Evolutionary conservation across 2,797 vertebrate genomes (phyloP), one percentile per base, ranked within the genome.

Genomic region (Poecilia velifera): DNA sequence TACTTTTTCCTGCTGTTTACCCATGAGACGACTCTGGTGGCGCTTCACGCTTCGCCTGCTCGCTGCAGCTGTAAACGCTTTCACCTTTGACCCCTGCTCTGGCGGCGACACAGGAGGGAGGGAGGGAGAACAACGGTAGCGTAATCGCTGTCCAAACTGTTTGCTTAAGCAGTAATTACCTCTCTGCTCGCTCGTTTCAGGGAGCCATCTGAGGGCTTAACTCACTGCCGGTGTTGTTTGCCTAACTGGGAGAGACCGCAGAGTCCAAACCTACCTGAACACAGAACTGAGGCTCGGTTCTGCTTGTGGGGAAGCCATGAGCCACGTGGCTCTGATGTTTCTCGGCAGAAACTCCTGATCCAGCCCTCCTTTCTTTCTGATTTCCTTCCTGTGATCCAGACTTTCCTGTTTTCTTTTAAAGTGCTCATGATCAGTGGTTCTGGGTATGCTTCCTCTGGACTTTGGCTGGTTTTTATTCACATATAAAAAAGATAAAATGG

Each of bases 1-100:
- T 90, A 87, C 92, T 74, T 84, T 90, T 95, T 95, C 93, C 94
- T 94, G 90, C 89, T 93, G 71, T 95, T 95, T 94, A 92, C 89
- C 82, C 79, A 74, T 53, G 74, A 90, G 87, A 82, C 66, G 39
- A 68, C 80, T 82, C 74, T 51, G 2, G 4, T 80, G 76, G 80
- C 94, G 93, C 94, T 83, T 95, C 94, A 95, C 90, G 86, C 87
- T 82, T 81, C 82, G 83, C 79, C 66, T 41, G 77, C 82, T 79
- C 82, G 1, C 74, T 25, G 64, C 85, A 0, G 86, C 86, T 88
- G 92, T 92, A 92, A 94, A 89, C 79, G 83, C 64, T 91, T 91
- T 93, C 79, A 93, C 93, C 91, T 72, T 85, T 93, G 91, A 92
- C 91, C 88, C 71, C 64, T 0, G 62, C 1, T 25, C 49, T 64